Percentiles rank a stretch among this genome's conserved stretches.
Conservation (phyloP, 2,113 vertebrate genomes). For the Morone chrysops region DNA sequence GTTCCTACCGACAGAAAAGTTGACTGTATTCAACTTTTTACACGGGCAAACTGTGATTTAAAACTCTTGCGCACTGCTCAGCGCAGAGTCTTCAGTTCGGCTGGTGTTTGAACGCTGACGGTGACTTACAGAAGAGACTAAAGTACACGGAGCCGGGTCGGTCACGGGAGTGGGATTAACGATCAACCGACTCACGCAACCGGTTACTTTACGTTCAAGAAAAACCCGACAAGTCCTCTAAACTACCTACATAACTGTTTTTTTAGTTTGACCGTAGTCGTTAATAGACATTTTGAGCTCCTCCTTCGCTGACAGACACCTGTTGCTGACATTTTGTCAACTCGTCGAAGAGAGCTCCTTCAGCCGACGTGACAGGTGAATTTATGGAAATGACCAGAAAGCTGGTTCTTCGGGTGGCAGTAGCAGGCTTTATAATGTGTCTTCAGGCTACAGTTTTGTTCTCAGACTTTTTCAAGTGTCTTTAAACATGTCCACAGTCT, state of each 20-base stretch:
- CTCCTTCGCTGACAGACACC: conserved; percentile 49
- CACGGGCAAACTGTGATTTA: not conserved
- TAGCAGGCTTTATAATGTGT: not conserved
- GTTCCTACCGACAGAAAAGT: conserved; percentile 46
- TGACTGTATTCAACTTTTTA: conserved; percentile 17
- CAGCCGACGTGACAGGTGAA: conserved; percentile 72
- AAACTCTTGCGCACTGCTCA: accelerated
- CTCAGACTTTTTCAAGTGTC: not conserved
- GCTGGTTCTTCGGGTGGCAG: not conserved
- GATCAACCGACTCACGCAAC: conserved; percentile 59
- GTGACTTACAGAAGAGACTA: conserved; percentile 15
- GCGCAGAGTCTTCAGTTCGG: not conserved
- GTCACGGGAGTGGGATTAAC: conserved; percentile 82
- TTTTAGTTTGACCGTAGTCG: not conserved
- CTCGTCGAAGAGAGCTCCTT: not conserved
- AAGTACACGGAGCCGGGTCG: conserved; percentile 42
- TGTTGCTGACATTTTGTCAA: conserved; percentile 71
- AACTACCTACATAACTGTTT: not conserved
- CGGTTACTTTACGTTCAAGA: conserved; percentile 45
- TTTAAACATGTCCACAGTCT: not conserved
- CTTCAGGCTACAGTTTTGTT: conserved; percentile 14
- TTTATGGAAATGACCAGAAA: conserved; percentile 1
- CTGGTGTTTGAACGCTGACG: conserved; percentile 19
- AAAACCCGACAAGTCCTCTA: conserved; percentile 18
- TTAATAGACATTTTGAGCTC: not conserved